These are phyloP conservation scores for Venustaconcha ellipsiformis DNA, from an alignment of 1,140 invertebrate genomes.

Conservation along the genomic window DNA sequence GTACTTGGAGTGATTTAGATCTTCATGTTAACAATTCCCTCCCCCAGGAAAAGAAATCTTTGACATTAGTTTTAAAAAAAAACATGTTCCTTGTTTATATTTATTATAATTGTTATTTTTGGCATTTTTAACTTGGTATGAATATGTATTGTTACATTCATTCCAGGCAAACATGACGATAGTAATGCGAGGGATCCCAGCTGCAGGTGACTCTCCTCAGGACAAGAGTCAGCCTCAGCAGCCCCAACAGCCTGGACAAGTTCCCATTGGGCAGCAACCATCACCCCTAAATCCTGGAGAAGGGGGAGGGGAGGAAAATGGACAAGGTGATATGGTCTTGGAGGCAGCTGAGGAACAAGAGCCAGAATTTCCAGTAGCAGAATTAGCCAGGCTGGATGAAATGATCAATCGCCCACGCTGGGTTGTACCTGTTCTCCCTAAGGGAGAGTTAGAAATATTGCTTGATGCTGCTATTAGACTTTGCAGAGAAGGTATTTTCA, in stretches of 20 bases:
- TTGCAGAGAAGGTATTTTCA: slow-evolving; percentile 78
- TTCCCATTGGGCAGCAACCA: slow-evolving; percentile 8
- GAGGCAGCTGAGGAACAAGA: slow-evolving; percentile 68
- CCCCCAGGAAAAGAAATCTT: background rate
- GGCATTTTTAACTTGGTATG: background rate
- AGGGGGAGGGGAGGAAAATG: slow-evolving; percentile 36
- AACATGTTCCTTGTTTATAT: background rate
- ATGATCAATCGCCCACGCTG: slow-evolving; percentile 91
- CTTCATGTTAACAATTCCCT: slow-evolving; percentile 1
- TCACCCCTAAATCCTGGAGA: slow-evolving; percentile 4
- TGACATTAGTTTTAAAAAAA: background rate
- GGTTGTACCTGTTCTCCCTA: slow-evolving; percentile 96
- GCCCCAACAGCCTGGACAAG: slow-evolving; percentile 10
- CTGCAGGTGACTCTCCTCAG: slow-evolving; percentile 65
- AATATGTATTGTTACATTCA: background rate
- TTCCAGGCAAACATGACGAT: slow-evolving; percentile 65
- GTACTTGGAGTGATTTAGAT: too few species aligned
- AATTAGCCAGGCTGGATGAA: slow-evolving; percentile 90
- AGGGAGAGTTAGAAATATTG: slow-evolving; percentile 94
- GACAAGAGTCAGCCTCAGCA: slow-evolving; percentile 48
- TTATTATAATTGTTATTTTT: background rate
- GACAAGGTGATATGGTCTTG: slow-evolving; percentile 44
- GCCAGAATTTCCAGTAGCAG: slow-evolving; percentile 86
- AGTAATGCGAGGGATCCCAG: slow-evolving; percentile 66
- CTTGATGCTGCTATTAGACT: slow-evolving; percentile 90